These are phyloP conservation scores for Montipora cactus DNA, from an alignment of 64 coral and sea anemone species.

Conservation along the genomic window DNA sequence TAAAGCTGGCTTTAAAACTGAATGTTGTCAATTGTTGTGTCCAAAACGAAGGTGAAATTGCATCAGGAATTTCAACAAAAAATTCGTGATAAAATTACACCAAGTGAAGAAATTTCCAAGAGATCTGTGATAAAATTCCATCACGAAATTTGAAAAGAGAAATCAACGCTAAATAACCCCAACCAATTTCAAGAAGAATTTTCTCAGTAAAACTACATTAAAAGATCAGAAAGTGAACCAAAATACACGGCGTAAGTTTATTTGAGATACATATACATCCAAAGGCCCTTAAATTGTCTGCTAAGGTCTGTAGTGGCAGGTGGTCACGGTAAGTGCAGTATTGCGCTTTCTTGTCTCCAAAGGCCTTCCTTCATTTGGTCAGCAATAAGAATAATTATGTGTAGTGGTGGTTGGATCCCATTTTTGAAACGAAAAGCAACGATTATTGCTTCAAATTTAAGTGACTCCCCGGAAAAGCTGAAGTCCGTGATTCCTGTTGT, in stretches of 20 bases:
- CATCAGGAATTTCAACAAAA: not conserved
- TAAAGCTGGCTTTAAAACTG: constrained; percentile 31
- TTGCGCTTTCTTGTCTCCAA: not conserved
- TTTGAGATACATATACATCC: not conserved
- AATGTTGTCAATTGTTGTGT: constrained; percentile 40
- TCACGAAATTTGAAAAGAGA: constrained; percentile 2
- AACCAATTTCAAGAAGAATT: not conserved
- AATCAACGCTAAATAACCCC: not conserved
- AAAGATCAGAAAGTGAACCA: not conserved
- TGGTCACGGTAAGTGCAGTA: constrained; percentile 21
- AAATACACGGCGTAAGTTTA: not conserved
- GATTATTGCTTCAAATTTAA: too few relatives aligned
- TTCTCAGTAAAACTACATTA: not conserved
- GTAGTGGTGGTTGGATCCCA: too few relatives aligned
- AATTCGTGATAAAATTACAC: constrained; percentile 9
- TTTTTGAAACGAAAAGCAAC: too few relatives aligned
- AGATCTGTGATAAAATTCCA: not conserved
- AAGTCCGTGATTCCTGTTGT: too few relatives aligned
- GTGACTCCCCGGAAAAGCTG: too few relatives aligned
- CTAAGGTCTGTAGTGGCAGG: not conserved
- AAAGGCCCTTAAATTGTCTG: not conserved
- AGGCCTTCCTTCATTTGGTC: too few relatives aligned
- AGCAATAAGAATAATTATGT: too few relatives aligned
- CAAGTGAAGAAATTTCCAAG: not conserved
- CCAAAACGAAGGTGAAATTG: constrained; percentile 41